Conservation (phyloP, 2,113 vertebrate species). For the Zosterops pallidus region DNA sequence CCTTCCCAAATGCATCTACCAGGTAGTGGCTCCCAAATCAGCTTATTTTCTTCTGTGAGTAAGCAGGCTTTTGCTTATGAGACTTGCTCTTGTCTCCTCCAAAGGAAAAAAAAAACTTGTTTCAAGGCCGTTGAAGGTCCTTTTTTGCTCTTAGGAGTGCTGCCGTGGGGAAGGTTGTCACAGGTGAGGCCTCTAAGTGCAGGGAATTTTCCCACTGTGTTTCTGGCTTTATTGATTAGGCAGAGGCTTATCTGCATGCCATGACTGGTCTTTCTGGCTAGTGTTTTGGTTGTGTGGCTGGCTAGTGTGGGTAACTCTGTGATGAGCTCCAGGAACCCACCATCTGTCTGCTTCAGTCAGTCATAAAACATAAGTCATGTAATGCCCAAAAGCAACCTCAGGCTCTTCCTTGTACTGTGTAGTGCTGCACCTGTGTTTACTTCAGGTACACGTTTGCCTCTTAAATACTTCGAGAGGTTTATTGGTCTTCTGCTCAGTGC, state of each 20-base stretch:
- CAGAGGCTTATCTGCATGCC: not conserved
- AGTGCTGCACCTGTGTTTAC: not conserved
- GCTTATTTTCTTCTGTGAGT: not conserved
- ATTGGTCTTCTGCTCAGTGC: not conserved
- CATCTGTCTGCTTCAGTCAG: not conserved
- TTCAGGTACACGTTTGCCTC: not conserved
- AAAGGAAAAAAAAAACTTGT: not conserved
- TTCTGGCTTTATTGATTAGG: not conserved
- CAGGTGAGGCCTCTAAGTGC: not conserved
- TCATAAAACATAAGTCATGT: not conserved
- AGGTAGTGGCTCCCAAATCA: not conserved
- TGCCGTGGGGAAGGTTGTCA: not conserved
- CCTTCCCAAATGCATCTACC: not conserved
- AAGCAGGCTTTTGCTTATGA: not conserved
- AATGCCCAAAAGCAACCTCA: not conserved
- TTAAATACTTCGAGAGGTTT: not conserved
- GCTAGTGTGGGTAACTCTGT: not conserved
- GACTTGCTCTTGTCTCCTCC: not conserved
- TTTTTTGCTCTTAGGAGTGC: not conserved
- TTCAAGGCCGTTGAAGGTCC: not conserved
- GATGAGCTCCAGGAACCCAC: not conserved
- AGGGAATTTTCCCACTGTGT: not conserved
- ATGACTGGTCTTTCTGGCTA: not conserved
- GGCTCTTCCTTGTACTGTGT: not conserved
- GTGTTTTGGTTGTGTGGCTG: not conserved